These are phyloP conservation scores for Acrossocheilus wenchowensis DNA, from an alignment of 2,797 vertebrate genomes.

Conservation along the genomic window DNA sequence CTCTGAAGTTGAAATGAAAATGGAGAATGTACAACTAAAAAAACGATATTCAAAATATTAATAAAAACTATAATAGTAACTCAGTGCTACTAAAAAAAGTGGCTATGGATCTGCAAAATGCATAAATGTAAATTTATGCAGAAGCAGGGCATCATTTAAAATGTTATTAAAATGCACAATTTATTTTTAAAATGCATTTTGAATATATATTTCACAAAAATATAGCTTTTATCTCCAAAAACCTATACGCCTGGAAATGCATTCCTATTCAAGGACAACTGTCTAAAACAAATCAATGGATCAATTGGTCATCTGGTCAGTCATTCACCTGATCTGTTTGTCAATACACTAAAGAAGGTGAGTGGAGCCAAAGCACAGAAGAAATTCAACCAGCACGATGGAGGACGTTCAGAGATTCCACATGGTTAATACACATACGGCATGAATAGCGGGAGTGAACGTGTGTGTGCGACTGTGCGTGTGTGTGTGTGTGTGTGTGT, in stretches of 20 bases:
- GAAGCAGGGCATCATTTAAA: neutral
- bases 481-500: slow-evolving; percentile 26
- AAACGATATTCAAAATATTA: neutral
- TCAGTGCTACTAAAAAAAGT: neutral
- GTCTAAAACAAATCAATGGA: slow-evolving; percentile 43
- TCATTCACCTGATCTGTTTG: neutral
- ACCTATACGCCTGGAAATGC: neutral
- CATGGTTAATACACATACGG: neutral
- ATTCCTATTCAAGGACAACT: slow-evolving; percentile 9
- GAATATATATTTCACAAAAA: neutral
- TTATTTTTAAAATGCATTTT: neutral
- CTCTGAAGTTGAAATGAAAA: neutral
- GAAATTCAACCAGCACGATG: neutral
- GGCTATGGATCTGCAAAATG: neutral
- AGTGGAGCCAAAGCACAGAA: neutral
- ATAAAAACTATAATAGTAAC: neutral
- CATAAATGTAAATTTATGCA: neutral
- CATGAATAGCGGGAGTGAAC: neutral
- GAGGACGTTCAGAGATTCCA: neutral
- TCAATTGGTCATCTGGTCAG: slow-evolving; percentile 11
- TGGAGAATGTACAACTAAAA: neutral
- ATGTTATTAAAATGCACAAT: neutral
- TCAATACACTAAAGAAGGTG: neutral
- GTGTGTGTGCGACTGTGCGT: neutral
- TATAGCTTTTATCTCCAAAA: neutral